phyloP scores from a whole-genome alignment of 2,797 vertebrate species.

The Chaunax sp. region DNA sequence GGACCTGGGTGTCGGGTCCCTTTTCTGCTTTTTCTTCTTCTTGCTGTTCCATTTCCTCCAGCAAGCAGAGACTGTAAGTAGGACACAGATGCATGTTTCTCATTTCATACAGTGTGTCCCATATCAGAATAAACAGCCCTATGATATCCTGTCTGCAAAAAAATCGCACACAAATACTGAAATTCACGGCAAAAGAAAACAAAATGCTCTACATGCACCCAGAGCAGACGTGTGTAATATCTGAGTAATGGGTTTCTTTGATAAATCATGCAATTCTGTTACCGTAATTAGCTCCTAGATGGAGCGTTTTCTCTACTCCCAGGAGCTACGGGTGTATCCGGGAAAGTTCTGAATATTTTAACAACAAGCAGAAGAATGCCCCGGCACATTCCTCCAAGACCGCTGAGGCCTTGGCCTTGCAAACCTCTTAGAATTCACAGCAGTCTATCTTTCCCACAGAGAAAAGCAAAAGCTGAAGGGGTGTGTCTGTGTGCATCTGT shows the following conservation, averaged over 20 bases:
- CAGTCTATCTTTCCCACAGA: constrained; percentile 65
- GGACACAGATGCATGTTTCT: constrained; percentile 50
- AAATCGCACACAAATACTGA: neutral
- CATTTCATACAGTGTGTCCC: constrained; percentile 8
- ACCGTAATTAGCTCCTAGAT: constrained; percentile 26
- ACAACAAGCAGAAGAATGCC: constrained; percentile 71
- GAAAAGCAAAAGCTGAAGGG: constrained; percentile 49
- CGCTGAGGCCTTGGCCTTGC: constrained; percentile 60
- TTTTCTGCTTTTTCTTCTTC: constrained; percentile 66
- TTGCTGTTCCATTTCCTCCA: constrained; percentile 71
- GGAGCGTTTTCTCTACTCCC: constrained; percentile 42
- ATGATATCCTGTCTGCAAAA: neutral
- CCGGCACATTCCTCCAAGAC: constrained; percentile 76
- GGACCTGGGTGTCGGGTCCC: constrained; percentile 37
- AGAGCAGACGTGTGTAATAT: neutral
- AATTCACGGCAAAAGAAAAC: neutral
- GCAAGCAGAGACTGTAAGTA: constrained; percentile 50
- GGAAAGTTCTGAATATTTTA: constrained; percentile 61
- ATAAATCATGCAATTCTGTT: constrained; percentile 30
- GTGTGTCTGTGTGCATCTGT: neutral
- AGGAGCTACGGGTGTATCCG: constrained; percentile 49
- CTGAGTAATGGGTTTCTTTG: constrained; percentile 2
- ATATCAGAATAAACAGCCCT: constrained; percentile 26
- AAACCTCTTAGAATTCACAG: constrained; percentile 63
- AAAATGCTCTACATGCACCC: neutral